Base-by-base conservation (phyloP, 2,797 vertebrate species). In the Microctenopoma steveboyesi region DNA sequence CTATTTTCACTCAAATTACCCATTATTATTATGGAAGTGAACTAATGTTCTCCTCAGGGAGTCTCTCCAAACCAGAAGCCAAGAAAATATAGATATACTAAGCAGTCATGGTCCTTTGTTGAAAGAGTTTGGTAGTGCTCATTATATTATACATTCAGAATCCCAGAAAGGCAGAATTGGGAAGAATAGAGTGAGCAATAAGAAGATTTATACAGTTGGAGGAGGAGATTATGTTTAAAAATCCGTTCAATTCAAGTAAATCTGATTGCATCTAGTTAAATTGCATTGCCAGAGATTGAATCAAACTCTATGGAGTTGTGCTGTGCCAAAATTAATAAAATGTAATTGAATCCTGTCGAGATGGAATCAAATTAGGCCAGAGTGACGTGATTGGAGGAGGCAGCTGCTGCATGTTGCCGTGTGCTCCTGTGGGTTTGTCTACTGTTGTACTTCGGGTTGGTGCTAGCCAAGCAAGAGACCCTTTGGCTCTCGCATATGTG, bases 261-360 rank as follows among this genome's bases (percentile, higher is more conserved):
- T 89, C 72, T 79, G 90, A 92, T 88, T 86, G 88, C 83, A 68
- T 83, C 74, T 74, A 42, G 76, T 91, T 86, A 88, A 91, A 91
- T 81, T 79, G 89, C 81, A 86, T 90, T 78, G 78, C 60, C 64
- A 51, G 71, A 81, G 84, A 91, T 88, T 69, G 83, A 88, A 87
- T 90, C 85, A 80, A 89, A 83, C 79, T 84, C 71, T 37, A 78
- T 48, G 71, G 84, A 86, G 89, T 89, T 70, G 69, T 79, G 78
- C 85, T 83, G 83, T 81, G 88, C 85, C 89, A 87, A 88, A 90
- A 91, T 92, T 87, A 92, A 91, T 91, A 76, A 91, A 90, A 88
- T 67, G 86, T 90, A 91, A 92, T 91, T 77, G 84, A 91, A 90
- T 91, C 88, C 88, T 86, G 89, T 88, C 72, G 62, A 69, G 78